Percentiles rank a stretch among this genome's conserved stretches.
These are phyloP conservation scores for Rhodophaea formosa DNA, from an alignment of 2,888 invertebrate genomes.

Conservation along the genomic window DNA sequence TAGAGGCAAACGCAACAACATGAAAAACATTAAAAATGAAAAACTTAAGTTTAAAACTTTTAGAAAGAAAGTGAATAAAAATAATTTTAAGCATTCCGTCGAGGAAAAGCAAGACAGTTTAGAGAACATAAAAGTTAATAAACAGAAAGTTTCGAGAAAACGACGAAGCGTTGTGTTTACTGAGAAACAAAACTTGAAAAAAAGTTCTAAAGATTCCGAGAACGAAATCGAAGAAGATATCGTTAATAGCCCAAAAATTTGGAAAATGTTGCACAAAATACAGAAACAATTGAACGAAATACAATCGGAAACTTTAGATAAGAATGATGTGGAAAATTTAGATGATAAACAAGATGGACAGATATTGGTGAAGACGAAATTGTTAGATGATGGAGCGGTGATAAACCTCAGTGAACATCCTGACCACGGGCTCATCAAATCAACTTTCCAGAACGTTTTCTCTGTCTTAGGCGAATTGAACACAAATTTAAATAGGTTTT, in stretches of 20 bases:
- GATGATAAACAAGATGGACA: conserved; percentile 33
- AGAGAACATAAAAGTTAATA: conserved; percentile 25
- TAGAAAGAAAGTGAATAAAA: conserved; percentile 22
- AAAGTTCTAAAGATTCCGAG: conserved; percentile 37
- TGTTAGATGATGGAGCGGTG: conserved; percentile 45
- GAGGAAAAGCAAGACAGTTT: conserved; percentile 24
- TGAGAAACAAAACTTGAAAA: conserved; percentile 26
- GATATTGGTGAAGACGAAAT: conserved; percentile 45
- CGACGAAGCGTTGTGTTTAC: conserved; percentile 28
- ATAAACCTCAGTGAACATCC: conserved; percentile 46
- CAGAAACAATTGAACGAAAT: conserved; percentile 47
- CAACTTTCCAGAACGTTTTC: conserved; percentile 52
- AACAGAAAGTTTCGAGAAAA: conserved; percentile 25
- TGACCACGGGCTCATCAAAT: conserved; percentile 49
- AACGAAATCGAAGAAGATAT: conserved; percentile 48
- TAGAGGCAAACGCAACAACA: conserved; percentile 23
- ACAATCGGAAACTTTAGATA: conserved; percentile 36
- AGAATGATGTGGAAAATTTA: conserved; percentile 30
- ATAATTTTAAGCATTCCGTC: conserved; percentile 23
- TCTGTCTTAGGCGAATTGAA: conserved; percentile 58
- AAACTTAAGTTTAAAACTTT: conserved; percentile 18
- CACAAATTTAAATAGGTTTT: conserved; percentile 58
- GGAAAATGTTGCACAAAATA: conserved; percentile 51
- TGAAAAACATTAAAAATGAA: conserved; percentile 31
- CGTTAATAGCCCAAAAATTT: conserved; percentile 42